phyloP scores from a whole-genome alignment of 2,113 vertebrate species.

The Alethe castanea region DNA sequence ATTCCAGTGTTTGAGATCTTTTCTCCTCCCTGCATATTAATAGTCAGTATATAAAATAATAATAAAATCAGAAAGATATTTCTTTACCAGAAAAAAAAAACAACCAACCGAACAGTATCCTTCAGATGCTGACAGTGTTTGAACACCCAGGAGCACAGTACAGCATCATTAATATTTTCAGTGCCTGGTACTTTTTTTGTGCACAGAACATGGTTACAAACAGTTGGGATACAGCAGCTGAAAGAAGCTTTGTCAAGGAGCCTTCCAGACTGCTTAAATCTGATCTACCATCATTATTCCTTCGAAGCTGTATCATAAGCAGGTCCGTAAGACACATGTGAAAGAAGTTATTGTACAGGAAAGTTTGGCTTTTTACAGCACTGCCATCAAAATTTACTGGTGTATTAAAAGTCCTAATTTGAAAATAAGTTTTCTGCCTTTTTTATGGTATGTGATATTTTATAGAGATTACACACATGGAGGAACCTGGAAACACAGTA shows the following conservation, averaged over 20 bases:
- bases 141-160: not conserved
- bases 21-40: not conserved
- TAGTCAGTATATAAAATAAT: not conserved
- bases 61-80: not conserved
- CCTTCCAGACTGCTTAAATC: not conserved
- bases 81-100: not conserved
- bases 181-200: not conserved
- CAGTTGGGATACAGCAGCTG: not conserved
- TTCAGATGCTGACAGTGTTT: not conserved
- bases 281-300: not conserved
- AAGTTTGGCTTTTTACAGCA: slow-evolving; percentile 20
- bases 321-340: not conserved
- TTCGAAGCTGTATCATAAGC: not conserved
- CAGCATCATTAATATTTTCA: not conserved
- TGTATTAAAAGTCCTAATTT: not conserved
- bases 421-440: slow-evolving; percentile 3
- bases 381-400: slow-evolving; percentile 31
- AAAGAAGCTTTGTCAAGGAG: not conserved
- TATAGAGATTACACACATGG: not conserved
- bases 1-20: not conserved
- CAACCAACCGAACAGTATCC: not conserved
- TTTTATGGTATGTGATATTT: slow-evolving; percentile 2
- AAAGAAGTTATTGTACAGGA: not conserved
- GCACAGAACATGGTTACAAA: not conserved
- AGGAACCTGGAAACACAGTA: slow-evolving; percentile 10